phyloP scores from a whole-genome alignment of 2,113 vertebrate genomes.

The Odobenus rosmarus region DNA sequence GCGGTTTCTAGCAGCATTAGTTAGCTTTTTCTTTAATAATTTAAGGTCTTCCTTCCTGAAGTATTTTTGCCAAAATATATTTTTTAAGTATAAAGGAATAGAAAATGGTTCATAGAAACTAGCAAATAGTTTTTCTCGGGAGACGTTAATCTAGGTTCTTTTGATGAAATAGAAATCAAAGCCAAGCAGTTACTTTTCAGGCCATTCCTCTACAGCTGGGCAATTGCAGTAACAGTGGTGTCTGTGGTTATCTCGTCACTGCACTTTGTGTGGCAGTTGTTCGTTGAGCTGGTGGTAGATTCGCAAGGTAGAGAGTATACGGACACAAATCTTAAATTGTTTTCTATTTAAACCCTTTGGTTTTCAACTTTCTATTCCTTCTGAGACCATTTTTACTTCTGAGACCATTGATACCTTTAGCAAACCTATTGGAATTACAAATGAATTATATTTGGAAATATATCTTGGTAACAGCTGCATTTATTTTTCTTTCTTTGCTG shows the following conservation, averaged over 20 bases:
- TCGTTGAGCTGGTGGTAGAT: neutral
- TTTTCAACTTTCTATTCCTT: neutral
- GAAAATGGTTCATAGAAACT: neutral
- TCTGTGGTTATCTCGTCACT: neutral
- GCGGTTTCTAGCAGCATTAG: neutral
- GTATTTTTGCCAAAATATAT: constrained; percentile 24
- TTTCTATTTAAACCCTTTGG: neutral
- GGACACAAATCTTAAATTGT: neutral
- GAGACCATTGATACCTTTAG: neutral
- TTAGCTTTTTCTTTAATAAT: constrained; percentile 42
- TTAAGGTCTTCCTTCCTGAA: neutral
- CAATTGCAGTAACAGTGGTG: neutral
- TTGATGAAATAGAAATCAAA: neutral
- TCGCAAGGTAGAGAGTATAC: neutral
- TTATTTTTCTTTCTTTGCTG: neutral
- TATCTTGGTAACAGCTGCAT: neutral
- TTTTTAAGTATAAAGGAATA: constrained; percentile 15
- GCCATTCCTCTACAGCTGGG: neutral
- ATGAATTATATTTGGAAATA: neutral
- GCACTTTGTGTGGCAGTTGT: neutral
- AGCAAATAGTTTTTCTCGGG: neutral
- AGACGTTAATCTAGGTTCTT: neutral
- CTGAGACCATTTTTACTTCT: neutral
- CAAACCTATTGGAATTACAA: neutral
- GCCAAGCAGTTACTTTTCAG: neutral